Conservation (phyloP, 2,113 vertebrate species). For the Hiodon alosoides region DNA sequence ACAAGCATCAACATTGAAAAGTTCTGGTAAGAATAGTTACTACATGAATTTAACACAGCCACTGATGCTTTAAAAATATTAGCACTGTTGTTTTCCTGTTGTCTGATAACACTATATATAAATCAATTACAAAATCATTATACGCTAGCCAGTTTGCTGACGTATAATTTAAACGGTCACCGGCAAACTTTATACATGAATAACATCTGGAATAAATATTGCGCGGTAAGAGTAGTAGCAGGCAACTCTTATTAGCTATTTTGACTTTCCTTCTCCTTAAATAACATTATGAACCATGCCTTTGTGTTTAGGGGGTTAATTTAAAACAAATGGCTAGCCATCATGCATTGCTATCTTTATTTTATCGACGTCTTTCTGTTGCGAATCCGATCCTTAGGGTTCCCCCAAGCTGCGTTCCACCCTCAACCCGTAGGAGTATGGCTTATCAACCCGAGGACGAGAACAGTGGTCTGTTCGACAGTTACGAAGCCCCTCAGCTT, state of each 20-base stretch:
- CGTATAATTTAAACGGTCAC: too few relatives aligned
- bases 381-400: neutral
- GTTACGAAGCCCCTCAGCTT: constrained; percentile 43
- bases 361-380: neutral
- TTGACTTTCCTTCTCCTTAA: neutral
- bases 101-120: too few relatives aligned
- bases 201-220: too few relatives aligned
- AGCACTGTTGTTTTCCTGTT: too few relatives aligned
- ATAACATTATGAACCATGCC: too few relatives aligned
- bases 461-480: constrained; percentile 45
- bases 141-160: too few relatives aligned
- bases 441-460: constrained; percentile 8
- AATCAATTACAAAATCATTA: too few relatives aligned
- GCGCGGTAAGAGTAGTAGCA: neutral
- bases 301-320: neutral
- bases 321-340: neutral
- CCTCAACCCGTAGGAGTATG: constrained; percentile 20
- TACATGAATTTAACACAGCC: neutral
- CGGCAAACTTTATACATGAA: neutral
- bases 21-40: constrained; percentile 18
- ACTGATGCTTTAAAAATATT: neutral
- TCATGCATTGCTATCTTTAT: neutral
- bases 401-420: too few relatives aligned
- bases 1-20: constrained; percentile 15
- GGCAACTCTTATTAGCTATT: neutral